Base-by-base conservation (phyloP, 2,888 invertebrate genomes). In the Flexamia atlantica region DNA sequence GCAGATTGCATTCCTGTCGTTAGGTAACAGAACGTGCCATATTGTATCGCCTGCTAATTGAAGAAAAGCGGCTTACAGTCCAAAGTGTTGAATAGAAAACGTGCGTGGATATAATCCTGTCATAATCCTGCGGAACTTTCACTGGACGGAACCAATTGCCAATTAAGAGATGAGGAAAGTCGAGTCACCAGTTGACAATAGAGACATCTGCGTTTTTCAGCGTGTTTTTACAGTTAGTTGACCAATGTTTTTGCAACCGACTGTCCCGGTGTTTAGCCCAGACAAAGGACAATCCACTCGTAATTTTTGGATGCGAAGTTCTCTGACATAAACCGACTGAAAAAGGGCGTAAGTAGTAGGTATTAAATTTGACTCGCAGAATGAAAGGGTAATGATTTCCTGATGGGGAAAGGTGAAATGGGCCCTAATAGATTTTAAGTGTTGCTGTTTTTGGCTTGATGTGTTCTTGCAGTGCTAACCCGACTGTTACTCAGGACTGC, bases 61-160 rank as follows among this genome's bases (percentile, higher is more conserved):
- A 64, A 28, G 64, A 28, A 64, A 64, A 64, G 64, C 64, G 14
- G 28, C 64, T 64, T 64, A 64, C 30, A 25, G 2, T 17, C n/a
- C 7, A 64, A n/a, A 4, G 57, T 46, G 46, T 53, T 53, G 53
- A 53, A 53, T 53, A 53, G 53, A 32, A 57, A 53, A 36, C 57
- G 57, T 79, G 79, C 32, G 50, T 36, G 57, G 79, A 57, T 79
- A 79, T 79, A 57, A 53, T 79, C 76, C n/a, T 23, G 32, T 30
- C 68, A 68, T 30, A 30, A 36, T 36, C 20, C 1, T 46, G 46
- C 74, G 28, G 74, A 76, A 46, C 64, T 64, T 64, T 64, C 28
- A 79, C 79, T 53, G 76, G 76, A 79, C 79, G 79, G 79, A 57
- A 79, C 79, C 79, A 79, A 79, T 79, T 79, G 57, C 4, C 23